Conservation (phyloP, 2,888 invertebrate genomes). For the Drosophila macrospina region DNA sequence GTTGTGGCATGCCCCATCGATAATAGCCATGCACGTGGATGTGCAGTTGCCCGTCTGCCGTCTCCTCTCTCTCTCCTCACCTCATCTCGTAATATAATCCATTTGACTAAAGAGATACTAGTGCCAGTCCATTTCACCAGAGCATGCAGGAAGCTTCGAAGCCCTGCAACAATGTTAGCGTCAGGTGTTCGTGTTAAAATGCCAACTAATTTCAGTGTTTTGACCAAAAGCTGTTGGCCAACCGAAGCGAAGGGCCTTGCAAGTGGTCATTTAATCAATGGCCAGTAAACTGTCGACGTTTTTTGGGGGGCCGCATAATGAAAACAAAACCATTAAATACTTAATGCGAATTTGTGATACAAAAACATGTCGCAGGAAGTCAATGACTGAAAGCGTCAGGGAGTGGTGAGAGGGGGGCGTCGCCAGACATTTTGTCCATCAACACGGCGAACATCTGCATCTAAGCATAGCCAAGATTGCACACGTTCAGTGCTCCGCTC, state of each 20-base stretch:
- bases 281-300: slow-evolving; percentile 56
- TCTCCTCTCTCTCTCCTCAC: not conserved
- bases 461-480: slow-evolving; percentile 63
- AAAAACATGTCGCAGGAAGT: slow-evolving; percentile 73
- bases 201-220: slow-evolving; percentile 80
- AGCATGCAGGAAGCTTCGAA: slow-evolving; percentile 50
- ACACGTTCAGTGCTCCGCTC: slow-evolving; percentile 47
- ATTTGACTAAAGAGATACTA: slow-evolving; percentile 68
- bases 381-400: slow-evolving; percentile 23
- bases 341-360: slow-evolving; percentile 62
- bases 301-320: slow-evolving; percentile 51
- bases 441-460: slow-evolving; percentile 40
- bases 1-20: slow-evolving; percentile 63
- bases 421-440: slow-evolving; percentile 48
- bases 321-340: slow-evolving; percentile 73
- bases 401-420: slow-evolving; percentile 59
- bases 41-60: not conserved
- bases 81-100: slow-evolving; percentile 71
- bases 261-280: slow-evolving; percentile 64
- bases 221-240: slow-evolving; percentile 58
- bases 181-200: slow-evolving; percentile 82
- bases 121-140: slow-evolving; percentile 34
- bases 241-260: slow-evolving; percentile 2
- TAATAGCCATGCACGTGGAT: slow-evolving; percentile 55
- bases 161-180: slow-evolving; percentile 40